Conservation (phyloP, 2,113 vertebrate species). For the Laticauda colubrina region DNA sequence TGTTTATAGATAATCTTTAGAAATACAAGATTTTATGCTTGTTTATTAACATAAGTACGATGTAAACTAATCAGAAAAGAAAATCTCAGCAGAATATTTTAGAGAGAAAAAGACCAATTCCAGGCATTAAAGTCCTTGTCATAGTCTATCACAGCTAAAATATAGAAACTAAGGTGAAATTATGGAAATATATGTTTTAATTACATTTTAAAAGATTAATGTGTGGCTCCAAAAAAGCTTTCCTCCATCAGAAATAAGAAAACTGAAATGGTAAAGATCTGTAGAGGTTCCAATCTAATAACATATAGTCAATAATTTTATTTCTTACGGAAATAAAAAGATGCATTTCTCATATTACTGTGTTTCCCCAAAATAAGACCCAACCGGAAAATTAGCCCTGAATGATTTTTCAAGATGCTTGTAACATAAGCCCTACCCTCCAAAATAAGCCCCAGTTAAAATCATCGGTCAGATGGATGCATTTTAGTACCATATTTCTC, state of each 20-base stretch:
- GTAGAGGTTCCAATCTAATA: background rate
- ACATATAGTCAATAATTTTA: background rate
- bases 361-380: too few species aligned
- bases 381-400: too few species aligned
- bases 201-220: background rate
- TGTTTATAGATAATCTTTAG: background rate
- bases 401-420: too few species aligned
- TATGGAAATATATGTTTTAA: background rate
- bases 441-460: too few species aligned
- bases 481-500: too few species aligned
- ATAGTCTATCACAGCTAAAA: background rate
- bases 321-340: background rate
- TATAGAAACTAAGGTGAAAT: background rate
- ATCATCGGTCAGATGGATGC: too few species aligned
- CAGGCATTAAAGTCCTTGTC: background rate
- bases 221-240: background rate
- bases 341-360: too few species aligned
- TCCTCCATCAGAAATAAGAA: background rate
- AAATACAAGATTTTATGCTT: background rate
- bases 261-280: background rate
- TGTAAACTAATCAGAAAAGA: conserved; percentile 1
- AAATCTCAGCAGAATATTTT: background rate
- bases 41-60: background rate
- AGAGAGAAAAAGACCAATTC: background rate
- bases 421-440: too few species aligned